phyloP scores from a whole-genome alignment of 2,113 vertebrate genomes.

The Nothocercus nigrocapillus region DNA sequence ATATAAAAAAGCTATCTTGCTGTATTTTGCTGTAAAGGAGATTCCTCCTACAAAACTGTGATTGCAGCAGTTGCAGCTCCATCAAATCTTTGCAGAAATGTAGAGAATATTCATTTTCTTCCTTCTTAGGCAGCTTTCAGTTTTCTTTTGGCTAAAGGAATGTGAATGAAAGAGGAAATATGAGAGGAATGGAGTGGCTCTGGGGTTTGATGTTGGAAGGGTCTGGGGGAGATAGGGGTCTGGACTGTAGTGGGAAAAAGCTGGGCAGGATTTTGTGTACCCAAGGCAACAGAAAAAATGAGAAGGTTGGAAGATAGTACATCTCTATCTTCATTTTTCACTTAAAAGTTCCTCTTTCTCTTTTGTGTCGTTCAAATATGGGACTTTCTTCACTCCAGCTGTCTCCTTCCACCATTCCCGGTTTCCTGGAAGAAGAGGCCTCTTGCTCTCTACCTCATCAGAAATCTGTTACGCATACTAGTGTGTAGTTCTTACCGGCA shows the following conservation, averaged over 20 bases:
- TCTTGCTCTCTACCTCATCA: neutral
- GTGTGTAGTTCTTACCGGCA: neutral
- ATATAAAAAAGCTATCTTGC: neutral
- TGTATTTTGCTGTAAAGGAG: neutral
- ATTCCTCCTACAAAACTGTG: neutral
- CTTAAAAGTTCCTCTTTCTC: neutral
- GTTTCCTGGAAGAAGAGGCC: neutral
- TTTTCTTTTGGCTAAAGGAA: neutral
- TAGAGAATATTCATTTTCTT: neutral
- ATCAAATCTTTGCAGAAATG: neutral
- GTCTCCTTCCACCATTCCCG: neutral
- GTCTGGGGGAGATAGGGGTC: neutral
- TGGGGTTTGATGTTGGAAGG: neutral
- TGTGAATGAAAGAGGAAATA: neutral
- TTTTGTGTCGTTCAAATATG: neutral
- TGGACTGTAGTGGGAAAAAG: neutral
- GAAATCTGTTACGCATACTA: neutral
- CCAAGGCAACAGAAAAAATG: neutral
- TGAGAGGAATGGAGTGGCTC: neutral
- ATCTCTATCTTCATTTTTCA: neutral
- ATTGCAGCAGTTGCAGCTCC: neutral
- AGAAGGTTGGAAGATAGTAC: neutral
- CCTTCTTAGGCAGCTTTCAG: neutral
- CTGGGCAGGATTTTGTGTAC: fast-evolving
- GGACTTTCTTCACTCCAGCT: neutral